Percentiles rank a stretch among this genome's conserved stretches.
These are phyloP conservation scores for Chaetogeoica ovagalla DNA, from an alignment of 2,888 invertebrate genomes.

Conservation along the genomic window DNA sequence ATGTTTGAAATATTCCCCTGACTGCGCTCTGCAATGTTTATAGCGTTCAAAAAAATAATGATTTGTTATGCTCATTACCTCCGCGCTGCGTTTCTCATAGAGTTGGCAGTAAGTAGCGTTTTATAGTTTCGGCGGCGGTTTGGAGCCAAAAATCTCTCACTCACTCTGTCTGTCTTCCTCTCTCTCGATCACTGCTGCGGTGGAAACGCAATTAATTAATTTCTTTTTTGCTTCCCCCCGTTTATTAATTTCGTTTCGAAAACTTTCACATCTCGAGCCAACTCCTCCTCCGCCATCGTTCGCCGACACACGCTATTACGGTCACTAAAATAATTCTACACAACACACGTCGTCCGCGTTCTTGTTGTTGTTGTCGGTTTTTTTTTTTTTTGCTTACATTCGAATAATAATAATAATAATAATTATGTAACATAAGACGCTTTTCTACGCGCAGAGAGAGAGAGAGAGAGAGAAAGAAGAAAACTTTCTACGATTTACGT, in stretches of 20 bases:
- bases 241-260: constrained; percentile 39
- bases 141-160: background rate
- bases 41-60: constrained; percentile 13
- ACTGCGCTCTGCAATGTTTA: background rate
- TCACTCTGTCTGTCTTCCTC: too few species aligned
- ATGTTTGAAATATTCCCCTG: background rate
- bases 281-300: background rate
- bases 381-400: background rate
- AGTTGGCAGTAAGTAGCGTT: constrained; percentile 34
- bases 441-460: too few species aligned
- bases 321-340: constrained; percentile 32
- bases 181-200: constrained; percentile 4
- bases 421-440: too few species aligned
- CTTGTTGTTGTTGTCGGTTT: background rate
- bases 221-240: background rate
- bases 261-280: constrained; percentile 47
- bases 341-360: too few species aligned
- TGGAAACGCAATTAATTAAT: constrained; percentile 33
- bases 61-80: constrained; percentile 42
- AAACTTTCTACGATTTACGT: too few species aligned
- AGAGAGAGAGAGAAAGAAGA: too few species aligned
- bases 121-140: constrained; percentile 33
- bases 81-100: background rate
- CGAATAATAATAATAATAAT: background rate
- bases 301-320: background rate